These are phyloP conservation scores for Quadroppia sp. DNA, from an alignment of 2,888 invertebrate species.

Conservation along the genomic window DNA sequence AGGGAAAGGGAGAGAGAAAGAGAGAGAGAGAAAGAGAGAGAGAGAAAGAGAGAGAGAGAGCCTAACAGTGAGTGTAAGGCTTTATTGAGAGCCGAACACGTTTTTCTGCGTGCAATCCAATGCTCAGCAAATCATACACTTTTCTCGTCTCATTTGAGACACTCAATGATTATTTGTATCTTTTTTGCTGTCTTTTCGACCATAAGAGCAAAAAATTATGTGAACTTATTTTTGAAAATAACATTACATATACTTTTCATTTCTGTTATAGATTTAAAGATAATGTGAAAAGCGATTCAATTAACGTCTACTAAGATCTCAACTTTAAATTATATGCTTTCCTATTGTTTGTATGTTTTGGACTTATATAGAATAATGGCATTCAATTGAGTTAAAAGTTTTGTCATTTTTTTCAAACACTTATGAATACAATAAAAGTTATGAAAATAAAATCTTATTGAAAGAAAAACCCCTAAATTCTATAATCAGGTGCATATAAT, in stretches of 20 bases:
- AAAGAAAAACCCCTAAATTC: not conserved
- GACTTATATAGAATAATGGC: too few relatives aligned
- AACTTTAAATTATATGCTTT: not conserved
- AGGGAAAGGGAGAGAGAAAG: not conserved
- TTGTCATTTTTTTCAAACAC: not conserved
- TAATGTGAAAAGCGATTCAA: not conserved
- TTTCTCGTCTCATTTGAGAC: constrained; percentile 5
- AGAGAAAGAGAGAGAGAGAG: not conserved
- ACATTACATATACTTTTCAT: not conserved
- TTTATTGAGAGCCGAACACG: constrained; percentile 23
- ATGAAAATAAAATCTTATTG: not conserved
- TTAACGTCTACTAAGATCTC: not conserved
- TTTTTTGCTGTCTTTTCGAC: not conserved
- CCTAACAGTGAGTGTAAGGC: too few relatives aligned
- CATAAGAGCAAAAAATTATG: not conserved
- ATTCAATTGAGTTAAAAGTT: not conserved
- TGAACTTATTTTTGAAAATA: not conserved
- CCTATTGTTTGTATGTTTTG: not conserved
- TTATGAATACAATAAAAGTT: not conserved
- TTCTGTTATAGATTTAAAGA: not conserved
- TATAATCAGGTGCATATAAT: too few relatives aligned
- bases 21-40: not conserved
- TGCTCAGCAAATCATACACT: not conserved
- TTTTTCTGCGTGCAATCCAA: constrained; percentile 9
- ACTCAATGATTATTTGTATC: not conserved